Evolutionary conservation across 2,888 invertebrate species (phyloP).

Genomic region (Sepiola atlantica): DNA sequence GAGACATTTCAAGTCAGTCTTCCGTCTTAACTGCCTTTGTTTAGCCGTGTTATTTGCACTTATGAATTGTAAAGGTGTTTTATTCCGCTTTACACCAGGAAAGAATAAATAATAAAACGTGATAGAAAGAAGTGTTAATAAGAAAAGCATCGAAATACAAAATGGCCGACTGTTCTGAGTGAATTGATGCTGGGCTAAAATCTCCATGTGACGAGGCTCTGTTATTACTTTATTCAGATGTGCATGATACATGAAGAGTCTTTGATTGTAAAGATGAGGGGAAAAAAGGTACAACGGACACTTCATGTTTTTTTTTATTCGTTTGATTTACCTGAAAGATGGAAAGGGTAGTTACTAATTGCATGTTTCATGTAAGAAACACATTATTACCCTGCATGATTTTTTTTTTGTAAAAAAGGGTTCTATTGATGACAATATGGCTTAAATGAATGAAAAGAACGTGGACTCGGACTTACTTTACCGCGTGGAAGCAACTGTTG

Average conservation of each 20-base stretch:
- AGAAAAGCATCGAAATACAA: too few species aligned
- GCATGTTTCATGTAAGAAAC: background rate
- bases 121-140: background rate
- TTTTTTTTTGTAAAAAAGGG: too few species aligned
- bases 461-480: too few species aligned
- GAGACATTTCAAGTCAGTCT: background rate
- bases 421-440: too few species aligned
- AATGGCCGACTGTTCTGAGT: too few species aligned
- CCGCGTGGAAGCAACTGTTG: too few species aligned
- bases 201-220: too few species aligned
- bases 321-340: background rate
- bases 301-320: background rate
- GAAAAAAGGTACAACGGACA: background rate
- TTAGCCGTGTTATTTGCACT: background rate
- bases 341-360: background rate
- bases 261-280: background rate
- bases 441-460: too few species aligned
- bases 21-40: background rate
- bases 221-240: background rate
- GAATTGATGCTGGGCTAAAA: background rate
- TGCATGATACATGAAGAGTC: background rate
- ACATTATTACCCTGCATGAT: background rate
- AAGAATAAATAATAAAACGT: too few species aligned
- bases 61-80: background rate
- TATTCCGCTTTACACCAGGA: background rate